A percentile compares a stretch with the other conserved stretches of the same genome.
These are phyloP conservation scores for Eospalax fontanierii DNA, from an alignment of 2,797 vertebrate genomes.

Conservation along the genomic window DNA sequence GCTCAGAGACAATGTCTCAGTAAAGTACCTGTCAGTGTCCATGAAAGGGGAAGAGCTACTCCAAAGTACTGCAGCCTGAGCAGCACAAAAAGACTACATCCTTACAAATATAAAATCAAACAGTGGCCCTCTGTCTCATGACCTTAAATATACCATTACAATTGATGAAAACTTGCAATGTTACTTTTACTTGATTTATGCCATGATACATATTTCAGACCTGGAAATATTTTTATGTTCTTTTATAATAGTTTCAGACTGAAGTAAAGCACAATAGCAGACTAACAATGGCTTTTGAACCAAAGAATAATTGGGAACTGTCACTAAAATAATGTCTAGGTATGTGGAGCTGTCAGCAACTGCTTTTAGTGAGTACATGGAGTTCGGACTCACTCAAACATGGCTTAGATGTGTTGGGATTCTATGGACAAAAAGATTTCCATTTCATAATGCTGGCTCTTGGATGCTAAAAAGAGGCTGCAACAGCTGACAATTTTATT, in stretches of 20 bases:
- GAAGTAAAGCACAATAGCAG: not conserved
- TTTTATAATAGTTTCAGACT: not conserved
- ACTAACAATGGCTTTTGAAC: not conserved
- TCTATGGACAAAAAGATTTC: not conserved
- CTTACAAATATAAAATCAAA: no score
- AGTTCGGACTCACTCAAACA: not conserved
- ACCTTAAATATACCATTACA: not conserved
- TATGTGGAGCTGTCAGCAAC: not conserved
- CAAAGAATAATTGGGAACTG: not conserved
- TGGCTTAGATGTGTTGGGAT: not conserved
- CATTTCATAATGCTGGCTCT: not conserved
- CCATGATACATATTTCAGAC: not conserved
- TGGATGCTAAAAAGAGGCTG: not conserved
- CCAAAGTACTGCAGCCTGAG: no score
- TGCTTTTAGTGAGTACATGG: not conserved
- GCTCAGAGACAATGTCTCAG: no score
- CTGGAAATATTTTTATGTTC: not conserved
- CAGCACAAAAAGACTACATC: no score
- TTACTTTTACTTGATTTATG: not conserved
- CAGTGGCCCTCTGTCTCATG: not conserved
- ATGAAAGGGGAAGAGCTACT: no score
- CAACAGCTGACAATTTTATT: not conserved
- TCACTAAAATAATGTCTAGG: not conserved
- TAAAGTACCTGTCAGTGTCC: no score
- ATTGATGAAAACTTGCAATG: not conserved